These are phyloP conservation scores for Malurus leucopterus DNA, from an alignment of 2,797 vertebrate species.

Conservation along the genomic window DNA sequence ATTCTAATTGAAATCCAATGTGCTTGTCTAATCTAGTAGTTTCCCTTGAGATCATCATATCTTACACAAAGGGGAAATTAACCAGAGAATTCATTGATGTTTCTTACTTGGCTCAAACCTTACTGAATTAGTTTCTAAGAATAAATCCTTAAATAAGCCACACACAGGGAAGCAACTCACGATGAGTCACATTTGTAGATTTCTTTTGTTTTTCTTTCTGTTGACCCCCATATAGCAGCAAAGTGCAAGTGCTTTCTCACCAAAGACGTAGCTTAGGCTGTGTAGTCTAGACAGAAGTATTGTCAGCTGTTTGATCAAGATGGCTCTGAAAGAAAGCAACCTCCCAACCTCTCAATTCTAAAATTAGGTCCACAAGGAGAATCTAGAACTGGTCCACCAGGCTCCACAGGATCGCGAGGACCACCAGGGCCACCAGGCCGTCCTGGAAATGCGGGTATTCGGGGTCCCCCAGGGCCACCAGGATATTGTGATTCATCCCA, in stretches of 20 bases:
- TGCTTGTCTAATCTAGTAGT: slow-evolving; percentile 34
- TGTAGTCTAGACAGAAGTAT: slow-evolving; percentile 44
- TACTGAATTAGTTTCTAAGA: slow-evolving; percentile 53
- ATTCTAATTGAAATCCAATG: slow-evolving; percentile 54
- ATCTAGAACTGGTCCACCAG: slow-evolving; percentile 86
- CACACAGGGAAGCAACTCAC: slow-evolving; percentile 43
- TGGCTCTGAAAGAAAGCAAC: slow-evolving; percentile 53
- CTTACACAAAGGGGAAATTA: slow-evolving; percentile 48
- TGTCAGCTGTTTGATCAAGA: slow-evolving; percentile 54
- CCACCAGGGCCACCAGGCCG: slow-evolving; percentile 88
- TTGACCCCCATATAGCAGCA: slow-evolving; percentile 78
- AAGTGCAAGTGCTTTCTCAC: slow-evolving; percentile 72
- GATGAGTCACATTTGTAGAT: slow-evolving; percentile 69
- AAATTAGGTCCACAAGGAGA: slow-evolving; percentile 87
- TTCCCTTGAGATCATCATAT: slow-evolving; percentile 57
- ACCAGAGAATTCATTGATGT: slow-evolving; percentile 56
- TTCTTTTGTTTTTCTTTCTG: slow-evolving; percentile 76
- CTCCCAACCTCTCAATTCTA: slow-evolving; percentile 24
- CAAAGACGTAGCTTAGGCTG: slow-evolving; percentile 74
- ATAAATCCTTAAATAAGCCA: slow-evolving; percentile 41
- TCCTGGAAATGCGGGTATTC: slow-evolving; percentile 84
- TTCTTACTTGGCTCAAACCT: slow-evolving; percentile 53
- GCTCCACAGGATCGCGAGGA: slow-evolving; percentile 84
- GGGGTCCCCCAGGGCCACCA: slow-evolving; percentile 87
- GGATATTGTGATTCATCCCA: slow-evolving; percentile 97